Conservation (phyloP, 2,888 invertebrate genomes). For the Leuctra nigra region DNA sequence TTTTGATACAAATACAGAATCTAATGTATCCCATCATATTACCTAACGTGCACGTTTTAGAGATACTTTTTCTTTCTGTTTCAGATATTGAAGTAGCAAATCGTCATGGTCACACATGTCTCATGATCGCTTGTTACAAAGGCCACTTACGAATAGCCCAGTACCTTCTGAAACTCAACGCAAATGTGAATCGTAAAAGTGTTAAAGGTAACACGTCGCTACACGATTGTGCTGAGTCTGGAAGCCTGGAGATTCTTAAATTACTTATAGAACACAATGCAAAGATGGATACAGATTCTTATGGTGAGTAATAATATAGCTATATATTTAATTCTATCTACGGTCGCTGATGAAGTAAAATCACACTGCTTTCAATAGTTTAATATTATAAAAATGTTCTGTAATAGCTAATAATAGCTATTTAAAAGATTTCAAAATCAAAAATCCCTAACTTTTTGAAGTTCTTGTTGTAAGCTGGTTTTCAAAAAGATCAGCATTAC, state of each 20-base stretch:
- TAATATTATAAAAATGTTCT: too few species aligned
- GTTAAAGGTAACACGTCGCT: conserved; percentile 93
- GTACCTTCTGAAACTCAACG: conserved; percentile 77
- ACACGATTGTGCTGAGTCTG: conserved; percentile 96
- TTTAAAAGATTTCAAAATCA: too few species aligned
- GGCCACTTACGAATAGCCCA: conserved; percentile 87
- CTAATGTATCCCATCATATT: too few species aligned
- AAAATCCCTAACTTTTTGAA: too few species aligned
- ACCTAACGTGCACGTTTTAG: too few species aligned
- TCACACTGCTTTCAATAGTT: too few species aligned
- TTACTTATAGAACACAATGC: conserved; percentile 82
- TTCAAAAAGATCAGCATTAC: too few species aligned
- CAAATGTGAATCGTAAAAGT: conserved; percentile 88
- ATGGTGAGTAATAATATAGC: conserved; percentile 58
- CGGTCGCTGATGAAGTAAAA: too few species aligned
- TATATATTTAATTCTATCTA: too few species aligned
- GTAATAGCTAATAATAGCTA: too few species aligned
- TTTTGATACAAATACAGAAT: too few species aligned
- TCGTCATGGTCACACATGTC: conserved; percentile 90
- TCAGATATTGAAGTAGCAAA: conserved; percentile 93
- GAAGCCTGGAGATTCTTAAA: conserved; percentile 86
- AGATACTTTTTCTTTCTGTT: conserved; percentile 32
- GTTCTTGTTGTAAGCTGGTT: too few species aligned
- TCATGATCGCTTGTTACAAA: conserved; percentile 98
- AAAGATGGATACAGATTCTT: conserved; percentile 88